phyloP scores from a whole-genome alignment of 2,888 invertebrate genomes.

The Maniola hyperantus region DNA sequence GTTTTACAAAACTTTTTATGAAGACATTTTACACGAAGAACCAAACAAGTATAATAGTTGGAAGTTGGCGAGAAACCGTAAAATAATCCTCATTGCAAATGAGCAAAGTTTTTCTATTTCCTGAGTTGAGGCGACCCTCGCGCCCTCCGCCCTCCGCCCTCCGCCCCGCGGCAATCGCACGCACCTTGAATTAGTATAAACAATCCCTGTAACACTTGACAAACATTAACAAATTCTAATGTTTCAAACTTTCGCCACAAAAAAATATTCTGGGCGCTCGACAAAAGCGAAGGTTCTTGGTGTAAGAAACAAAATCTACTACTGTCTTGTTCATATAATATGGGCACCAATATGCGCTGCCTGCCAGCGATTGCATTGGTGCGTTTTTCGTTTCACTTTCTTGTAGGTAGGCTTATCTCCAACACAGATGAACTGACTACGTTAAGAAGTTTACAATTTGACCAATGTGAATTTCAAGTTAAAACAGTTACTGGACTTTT shows the following conservation, averaged over 20 bases:
- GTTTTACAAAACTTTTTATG: neutral
- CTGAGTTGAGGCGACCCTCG: slow-evolving; percentile 26
- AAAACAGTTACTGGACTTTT: too few species aligned
- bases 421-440: too few species aligned
- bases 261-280: too few species aligned
- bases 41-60: slow-evolving; percentile 5
- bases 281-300: too few species aligned
- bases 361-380: too few species aligned
- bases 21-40: neutral
- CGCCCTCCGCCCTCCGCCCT: slow-evolving; percentile 7
- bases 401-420: too few species aligned
- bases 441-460: too few species aligned
- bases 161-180: slow-evolving; percentile 10
- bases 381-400: too few species aligned
- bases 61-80: slow-evolving; percentile 22
- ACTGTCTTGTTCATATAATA: too few species aligned
- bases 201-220: neutral
- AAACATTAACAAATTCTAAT: slow-evolving; percentile 3
- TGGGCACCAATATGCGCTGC: too few species aligned
- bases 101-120: slow-evolving; percentile 45
- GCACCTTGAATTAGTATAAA: slow-evolving; percentile 31
- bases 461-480: too few species aligned
- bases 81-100: slow-evolving; percentile 40
- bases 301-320: too few species aligned
- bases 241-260: neutral